A percentile compares a stretch with the other conserved stretches of the same genome.
Evolutionary conservation across 2,113 vertebrate species (phyloP).

Genomic region (Prinia subflava): DNA sequence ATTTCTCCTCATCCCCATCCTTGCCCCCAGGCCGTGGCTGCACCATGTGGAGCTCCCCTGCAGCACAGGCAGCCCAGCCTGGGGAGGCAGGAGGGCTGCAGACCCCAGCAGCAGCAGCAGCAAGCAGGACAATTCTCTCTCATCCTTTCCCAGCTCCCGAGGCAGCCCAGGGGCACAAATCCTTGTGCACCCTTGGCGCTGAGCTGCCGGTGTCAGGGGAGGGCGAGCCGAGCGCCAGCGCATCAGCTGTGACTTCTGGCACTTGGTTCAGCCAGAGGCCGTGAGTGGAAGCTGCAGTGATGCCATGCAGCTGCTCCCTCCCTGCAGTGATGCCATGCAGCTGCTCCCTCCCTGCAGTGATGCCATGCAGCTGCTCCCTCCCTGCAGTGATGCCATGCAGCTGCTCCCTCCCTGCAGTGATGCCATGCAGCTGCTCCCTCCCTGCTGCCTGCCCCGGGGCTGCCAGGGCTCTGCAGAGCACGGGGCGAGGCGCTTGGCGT

Average conservation of each 20-base stretch:
- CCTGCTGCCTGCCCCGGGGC: neutral
- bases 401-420: neutral
- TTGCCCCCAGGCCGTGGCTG: neutral
- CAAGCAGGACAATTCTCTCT: neutral
- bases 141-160: rapidly evolving
- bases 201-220: neutral
- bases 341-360: neutral
- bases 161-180: neutral
- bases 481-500: rapidly evolving
- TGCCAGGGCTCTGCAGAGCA: neutral
- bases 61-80: neutral
- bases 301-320: neutral
- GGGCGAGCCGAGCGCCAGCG: neutral
- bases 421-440: neutral
- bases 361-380: neutral
- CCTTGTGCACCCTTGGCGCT: neutral
- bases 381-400: neutral
- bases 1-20: neutral
- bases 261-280: neutral
- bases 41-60: rapidly evolving
- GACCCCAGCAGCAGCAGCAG: neutral
- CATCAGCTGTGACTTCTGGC: neutral
- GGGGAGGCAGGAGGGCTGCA: neutral
- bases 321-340: neutral
- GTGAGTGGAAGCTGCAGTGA: neutral